Evolutionary conservation across 1,140 invertebrate genomes (phyloP).

Genomic region (Drosophila sechellia): DNA sequence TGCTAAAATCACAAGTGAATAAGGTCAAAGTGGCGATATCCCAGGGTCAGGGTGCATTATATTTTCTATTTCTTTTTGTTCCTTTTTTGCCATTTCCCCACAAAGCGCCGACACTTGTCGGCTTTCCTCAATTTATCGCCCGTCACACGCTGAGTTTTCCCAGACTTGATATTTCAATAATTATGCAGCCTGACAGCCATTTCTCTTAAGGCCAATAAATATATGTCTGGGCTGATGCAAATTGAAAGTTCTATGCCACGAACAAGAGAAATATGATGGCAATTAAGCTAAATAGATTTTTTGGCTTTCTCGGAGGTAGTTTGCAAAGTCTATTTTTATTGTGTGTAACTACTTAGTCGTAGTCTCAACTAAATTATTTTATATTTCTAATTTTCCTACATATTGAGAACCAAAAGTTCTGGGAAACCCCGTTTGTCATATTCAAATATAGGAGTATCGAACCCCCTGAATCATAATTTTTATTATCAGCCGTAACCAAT

Average conservation of each 20-base stretch:
- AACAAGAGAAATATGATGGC: conserved; percentile 26
- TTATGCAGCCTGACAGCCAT: conserved; percentile 41
- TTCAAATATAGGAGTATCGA: no score
- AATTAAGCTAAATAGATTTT: conserved; percentile 14
- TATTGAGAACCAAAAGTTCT: no score
- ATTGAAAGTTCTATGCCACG: conserved; percentile 31
- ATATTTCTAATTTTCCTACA: no score
- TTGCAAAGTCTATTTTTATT: no score
- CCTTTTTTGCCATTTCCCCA: conserved; percentile 4
- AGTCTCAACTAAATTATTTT: no score
- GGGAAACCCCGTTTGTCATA: no score
- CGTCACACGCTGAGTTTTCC: conserved; percentile 25
- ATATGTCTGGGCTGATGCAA: conserved; percentile 25
- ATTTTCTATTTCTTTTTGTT: conserved; percentile 13
- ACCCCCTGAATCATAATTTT: neutral
- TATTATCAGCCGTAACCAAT: no score
- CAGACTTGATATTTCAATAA: conserved; percentile 46
- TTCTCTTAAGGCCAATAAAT: conserved; percentile 45
- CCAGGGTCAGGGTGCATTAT: conserved; percentile 37
- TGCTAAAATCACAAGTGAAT: conserved; percentile 51
- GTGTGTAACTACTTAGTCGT: no score
- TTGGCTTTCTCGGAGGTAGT: no score
- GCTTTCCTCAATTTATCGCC: conserved; percentile 55
- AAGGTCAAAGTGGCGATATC: conserved; percentile 55
- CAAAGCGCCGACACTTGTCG: conserved; percentile 31